These are phyloP conservation scores for Mythimna ferrago DNA, from an alignment of 2,888 invertebrate genomes.

Conservation along the genomic window DNA sequence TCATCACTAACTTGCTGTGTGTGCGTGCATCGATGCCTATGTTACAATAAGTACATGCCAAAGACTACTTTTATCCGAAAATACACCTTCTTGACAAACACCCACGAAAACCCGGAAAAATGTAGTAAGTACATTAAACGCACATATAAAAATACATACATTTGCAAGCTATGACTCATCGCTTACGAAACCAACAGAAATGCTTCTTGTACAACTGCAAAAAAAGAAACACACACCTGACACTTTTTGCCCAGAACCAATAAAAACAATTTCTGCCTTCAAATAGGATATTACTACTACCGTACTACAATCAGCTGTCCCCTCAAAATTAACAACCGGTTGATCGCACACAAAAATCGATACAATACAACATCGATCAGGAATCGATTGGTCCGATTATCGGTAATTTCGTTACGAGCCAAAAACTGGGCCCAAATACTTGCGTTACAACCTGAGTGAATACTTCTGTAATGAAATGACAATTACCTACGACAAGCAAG, in stretches of 20 bases:
- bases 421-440: constrained; percentile 83
- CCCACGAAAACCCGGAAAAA: not conserved
- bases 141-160: no score
- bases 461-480: constrained; percentile 90
- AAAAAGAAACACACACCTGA: constrained; percentile 40
- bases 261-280: constrained; percentile 26
- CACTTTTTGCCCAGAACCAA: constrained; percentile 23
- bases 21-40: no score
- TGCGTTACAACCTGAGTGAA: constrained; percentile 75
- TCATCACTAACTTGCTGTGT: no score
- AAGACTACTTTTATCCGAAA: no score
- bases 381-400: constrained; percentile 86
- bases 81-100: no score
- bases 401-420: constrained; percentile 82
- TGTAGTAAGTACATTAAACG: no score
- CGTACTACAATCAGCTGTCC: constrained; percentile 58
- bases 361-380: constrained; percentile 77
- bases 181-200: constrained; percentile 14
- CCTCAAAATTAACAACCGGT: constrained; percentile 50
- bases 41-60: no score
- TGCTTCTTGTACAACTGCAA: constrained; percentile 13
- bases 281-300: not conserved
- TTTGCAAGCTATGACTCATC: constrained; percentile 28
- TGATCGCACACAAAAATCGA: constrained; percentile 64
- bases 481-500: constrained; percentile 82